Evolutionary conservation across 2,113 vertebrate species (phyloP), one percentile per base, ranked within the genome.

Genomic region (Blennius ocellaris): DNA sequence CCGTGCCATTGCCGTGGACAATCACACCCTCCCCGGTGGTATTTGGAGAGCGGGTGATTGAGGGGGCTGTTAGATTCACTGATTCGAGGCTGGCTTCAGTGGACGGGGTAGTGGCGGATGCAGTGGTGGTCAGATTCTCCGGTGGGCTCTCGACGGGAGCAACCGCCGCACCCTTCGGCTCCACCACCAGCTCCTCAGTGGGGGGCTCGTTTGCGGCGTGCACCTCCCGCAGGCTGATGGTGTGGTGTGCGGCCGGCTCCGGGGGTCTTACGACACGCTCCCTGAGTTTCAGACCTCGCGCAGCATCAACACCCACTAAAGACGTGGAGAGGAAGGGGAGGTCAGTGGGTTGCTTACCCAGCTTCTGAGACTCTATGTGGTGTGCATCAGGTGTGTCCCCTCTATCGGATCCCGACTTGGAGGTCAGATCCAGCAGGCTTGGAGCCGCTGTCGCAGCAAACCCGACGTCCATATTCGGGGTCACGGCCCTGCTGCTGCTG

Each of bases 191-290:
- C 78, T 68, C 39, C 2, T 6, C 15, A 21, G 87, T 93, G 67
- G 92, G 93, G 73, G 80, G 72, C 81, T 93, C 91, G 6, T 54
- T 69, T 36, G 36, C 63, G 5, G 0, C 64, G 45, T 80, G 86
- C 59, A 89, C 93, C 69, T 91, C 90, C 84, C 94, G 89, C 30
- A 80, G 78, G 40, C 79, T 94, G 90, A 94, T 94, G 72, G 78
- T 53, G 39, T 92, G 93, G 47, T 65, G 84, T 0, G 14, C 76
- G 58, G 84, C 78, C 61, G 5, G 73, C 53, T 66, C 81, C 1
- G 15, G 87, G 66, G 47, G 82, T 79, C 78, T 62, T 49, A 8
- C 41, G 55, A 37, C 88, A 10, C 84, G 81, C 58, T 88, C 89
- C 91, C 86, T 88, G 87, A 59, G 92, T 82, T 83, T 86, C 92